Evolutionary conservation across 2,797 vertebrate genomes (phyloP), one percentile per base, ranked within the genome.

Genomic region (Gadopsis marmoratus): DNA sequence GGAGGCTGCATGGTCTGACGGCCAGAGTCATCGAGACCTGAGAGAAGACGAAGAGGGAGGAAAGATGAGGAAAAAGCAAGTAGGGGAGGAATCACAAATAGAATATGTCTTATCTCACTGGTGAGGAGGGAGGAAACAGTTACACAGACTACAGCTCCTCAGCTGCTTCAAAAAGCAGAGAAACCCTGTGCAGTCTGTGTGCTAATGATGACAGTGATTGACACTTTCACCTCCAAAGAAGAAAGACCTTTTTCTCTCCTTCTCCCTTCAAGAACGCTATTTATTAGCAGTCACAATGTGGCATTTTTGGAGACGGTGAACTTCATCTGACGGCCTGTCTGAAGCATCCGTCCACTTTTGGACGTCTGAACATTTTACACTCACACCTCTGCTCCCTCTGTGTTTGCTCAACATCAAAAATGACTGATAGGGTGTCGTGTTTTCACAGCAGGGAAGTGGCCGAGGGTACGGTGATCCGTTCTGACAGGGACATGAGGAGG

Each of bases 1-100:
- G 97, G 97, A 14, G 96, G 97, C 78, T 97, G 96, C 91, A 96
- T 96, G 81, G 91, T 71, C 89, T 97, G 97, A 75, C 96, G 95
- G 29, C 94, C 94, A 0, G 93, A 82, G 72, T 96, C 94, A 74
- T 96, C 95, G 12, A 96, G 87, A 85, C 96, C 97, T 97, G 92
- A 60, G 62, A 65, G 21, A 62, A 0, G 29, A 65, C 6, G 29
- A 21, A 16, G 41, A 78, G 13, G 48, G 21, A 82, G 26, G 73
- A 23, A 29, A 26, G 23, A 75, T 60, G 0, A 76, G 71, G 50
- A 69, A 26, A 68, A 77, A 26, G 11, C 16, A 67, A 65, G 65
- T 58, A 71, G 74, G 81, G 79, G 79, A 79, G 69, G 61, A 68
- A 64, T 60, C 70, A 74, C 47, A 78, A 85, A 85, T 78, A 86